phyloP scores from a whole-genome alignment of 2,888 invertebrate species.

The Teinopalpus imperialis region DNA sequence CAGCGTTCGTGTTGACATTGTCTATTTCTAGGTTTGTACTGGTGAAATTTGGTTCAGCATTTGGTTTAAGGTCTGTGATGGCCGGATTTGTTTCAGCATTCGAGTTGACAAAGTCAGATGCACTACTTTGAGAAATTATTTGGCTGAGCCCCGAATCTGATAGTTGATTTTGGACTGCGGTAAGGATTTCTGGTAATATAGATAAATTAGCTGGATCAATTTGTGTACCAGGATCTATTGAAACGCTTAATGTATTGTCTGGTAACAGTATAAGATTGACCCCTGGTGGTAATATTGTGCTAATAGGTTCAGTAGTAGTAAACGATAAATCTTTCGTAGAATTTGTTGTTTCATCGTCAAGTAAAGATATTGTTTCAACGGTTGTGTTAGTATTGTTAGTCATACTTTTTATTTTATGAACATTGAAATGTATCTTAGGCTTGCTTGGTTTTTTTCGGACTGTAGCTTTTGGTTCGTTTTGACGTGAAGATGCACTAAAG shows the following conservation, averaged over 20 bases:
- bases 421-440: background rate
- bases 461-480: background rate
- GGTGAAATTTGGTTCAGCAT: background rate
- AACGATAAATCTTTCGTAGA: background rate
- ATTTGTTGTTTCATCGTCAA: conserved; percentile 6
- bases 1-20: background rate
- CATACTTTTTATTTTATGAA: too few relatives aligned
- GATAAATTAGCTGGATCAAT: conserved; percentile 35
- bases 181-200: conserved; percentile 40
- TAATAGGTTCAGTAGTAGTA: conserved; percentile 15
- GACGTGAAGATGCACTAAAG: background rate
- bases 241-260: conserved; percentile 41
- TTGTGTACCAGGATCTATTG: conserved; percentile 36
- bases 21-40: too few relatives aligned
- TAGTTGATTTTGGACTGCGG: conserved; percentile 43
- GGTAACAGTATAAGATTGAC: conserved; percentile 42
- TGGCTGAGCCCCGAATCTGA: background rate
- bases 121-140: background rate
- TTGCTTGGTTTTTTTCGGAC: background rate
- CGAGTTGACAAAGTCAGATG: background rate
- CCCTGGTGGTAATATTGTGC: conserved; percentile 40
- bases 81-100: background rate
- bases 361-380: conserved; percentile 14
- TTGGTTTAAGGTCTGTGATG: background rate
- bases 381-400: background rate